Percentiles rank a stretch among this genome's conserved stretches.
Evolutionary conservation across 2,888 invertebrate genomes (phyloP).

Genomic region (Cataglyphis cursor): DNA sequence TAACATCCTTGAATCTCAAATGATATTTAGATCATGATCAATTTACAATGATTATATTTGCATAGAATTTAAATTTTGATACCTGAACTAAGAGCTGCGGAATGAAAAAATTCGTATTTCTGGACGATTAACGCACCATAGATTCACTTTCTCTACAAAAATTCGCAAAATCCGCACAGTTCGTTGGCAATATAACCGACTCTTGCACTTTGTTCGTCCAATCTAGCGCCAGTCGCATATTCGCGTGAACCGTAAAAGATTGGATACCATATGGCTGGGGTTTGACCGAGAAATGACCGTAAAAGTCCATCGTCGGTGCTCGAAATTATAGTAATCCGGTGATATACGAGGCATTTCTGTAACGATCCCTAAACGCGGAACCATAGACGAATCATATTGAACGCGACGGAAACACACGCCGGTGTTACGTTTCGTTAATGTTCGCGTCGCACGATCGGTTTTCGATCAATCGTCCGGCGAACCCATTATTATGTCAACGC

Average conservation of each 20-base stretch:
- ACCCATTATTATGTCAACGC: conserved; percentile 34
- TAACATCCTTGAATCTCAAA: conserved; percentile 7
- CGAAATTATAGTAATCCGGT: conserved; percentile 74
- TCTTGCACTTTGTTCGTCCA: conserved; percentile 21
- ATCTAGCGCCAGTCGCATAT: conserved; percentile 57
- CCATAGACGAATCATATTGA: conserved; percentile 56
- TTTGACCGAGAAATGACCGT: conserved; percentile 65
- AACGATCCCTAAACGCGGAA: conserved; percentile 71
- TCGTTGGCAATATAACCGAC: background rate
- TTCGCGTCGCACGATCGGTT: conserved; percentile 47
- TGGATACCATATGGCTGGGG: conserved; percentile 59
- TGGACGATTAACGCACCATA: background rate
- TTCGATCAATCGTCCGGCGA: conserved; percentile 43
- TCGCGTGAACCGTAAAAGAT: conserved; percentile 64
- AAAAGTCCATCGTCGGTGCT: conserved; percentile 68
- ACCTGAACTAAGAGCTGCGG: background rate
- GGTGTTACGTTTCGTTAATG: conserved; percentile 42
- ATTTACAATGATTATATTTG: background rate
- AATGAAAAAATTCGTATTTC: background rate
- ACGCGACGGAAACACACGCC: conserved; percentile 47
- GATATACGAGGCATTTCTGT: conserved; percentile 69
- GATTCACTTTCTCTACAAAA: background rate
- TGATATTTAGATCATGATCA: background rate
- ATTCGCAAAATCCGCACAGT: no score
- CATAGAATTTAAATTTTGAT: background rate